A percentile compares a stretch with the other conserved stretches of the same genome.
phyloP scores from a whole-genome alignment of 53 echinoderm and acorn worm species.

The Holothuria scabra region DNA sequence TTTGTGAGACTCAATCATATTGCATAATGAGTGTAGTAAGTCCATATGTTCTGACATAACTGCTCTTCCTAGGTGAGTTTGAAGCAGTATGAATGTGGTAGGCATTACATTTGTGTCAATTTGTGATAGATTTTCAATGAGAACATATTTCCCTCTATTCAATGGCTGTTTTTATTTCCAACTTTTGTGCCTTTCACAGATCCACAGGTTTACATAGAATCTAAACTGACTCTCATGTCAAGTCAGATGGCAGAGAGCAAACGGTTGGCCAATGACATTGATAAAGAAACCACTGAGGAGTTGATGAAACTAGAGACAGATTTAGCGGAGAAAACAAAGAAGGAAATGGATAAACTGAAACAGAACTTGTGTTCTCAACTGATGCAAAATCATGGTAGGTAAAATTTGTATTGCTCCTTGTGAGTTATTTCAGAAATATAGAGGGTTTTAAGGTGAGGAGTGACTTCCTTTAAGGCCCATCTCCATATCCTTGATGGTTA shows the following conservation, averaged over 20 bases:
- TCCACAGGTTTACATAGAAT: slow-evolving; percentile 74
- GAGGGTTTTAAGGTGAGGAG: too few relatives aligned
- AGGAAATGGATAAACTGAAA: slow-evolving; percentile 63
- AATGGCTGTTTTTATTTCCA: neutral
- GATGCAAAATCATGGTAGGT: slow-evolving; percentile 73
- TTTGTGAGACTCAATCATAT: too few relatives aligned
- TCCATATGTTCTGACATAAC: too few relatives aligned
- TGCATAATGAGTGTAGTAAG: too few relatives aligned
- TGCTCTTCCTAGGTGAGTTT: too few relatives aligned
- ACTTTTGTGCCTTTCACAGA: slow-evolving; percentile 36
- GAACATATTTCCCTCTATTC: too few relatives aligned
- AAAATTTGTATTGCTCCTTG: neutral
- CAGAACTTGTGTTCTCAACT: slow-evolving; percentile 67
- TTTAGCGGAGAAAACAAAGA: slow-evolving; percentile 65
- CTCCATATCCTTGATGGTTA: too few relatives aligned
- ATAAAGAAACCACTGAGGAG: slow-evolving; percentile 79
- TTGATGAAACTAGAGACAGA: slow-evolving; percentile 73
- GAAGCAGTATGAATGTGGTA: too few relatives aligned
- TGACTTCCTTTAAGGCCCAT: too few relatives aligned
- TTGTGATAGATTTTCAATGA: too few relatives aligned
- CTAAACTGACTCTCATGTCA: slow-evolving; percentile 61
- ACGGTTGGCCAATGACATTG: slow-evolving; percentile 68
- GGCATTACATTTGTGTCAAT: too few relatives aligned
- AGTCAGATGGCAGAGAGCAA: slow-evolving; percentile 66
- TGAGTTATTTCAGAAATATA: neutral